Conservation (phyloP, 2,888 invertebrate species). For the Caenorhabditis zanzibari region DNA sequence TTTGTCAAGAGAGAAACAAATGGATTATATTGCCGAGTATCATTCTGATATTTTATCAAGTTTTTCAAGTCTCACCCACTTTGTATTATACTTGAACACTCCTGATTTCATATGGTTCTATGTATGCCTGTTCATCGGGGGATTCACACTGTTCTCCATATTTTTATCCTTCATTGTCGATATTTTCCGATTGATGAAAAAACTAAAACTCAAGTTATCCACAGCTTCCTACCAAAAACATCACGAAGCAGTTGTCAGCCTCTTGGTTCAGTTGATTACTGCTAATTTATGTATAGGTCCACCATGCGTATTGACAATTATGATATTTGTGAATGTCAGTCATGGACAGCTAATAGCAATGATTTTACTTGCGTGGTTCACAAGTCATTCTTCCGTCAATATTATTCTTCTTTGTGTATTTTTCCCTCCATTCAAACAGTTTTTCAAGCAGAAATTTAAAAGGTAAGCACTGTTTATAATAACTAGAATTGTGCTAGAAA, state of each 20-base stretch:
- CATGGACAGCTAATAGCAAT: background rate
- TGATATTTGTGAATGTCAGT: background rate
- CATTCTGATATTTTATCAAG: too few relatives aligned
- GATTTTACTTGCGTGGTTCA: background rate
- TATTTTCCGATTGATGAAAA: background rate
- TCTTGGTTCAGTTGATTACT: background rate
- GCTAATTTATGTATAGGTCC: background rate
- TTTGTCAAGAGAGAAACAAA: background rate
- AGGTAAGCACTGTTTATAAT: too few relatives aligned
- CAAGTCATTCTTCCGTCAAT: background rate
- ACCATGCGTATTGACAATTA: background rate
- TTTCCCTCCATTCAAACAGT: background rate
- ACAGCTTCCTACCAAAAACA: background rate
- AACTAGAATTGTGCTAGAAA: too few relatives aligned
- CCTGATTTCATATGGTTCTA: background rate
- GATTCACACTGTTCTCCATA: background rate
- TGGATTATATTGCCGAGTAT: background rate
- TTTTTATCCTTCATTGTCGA: background rate
- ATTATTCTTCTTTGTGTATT: background rate
- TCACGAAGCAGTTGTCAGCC: constrained; percentile 1
- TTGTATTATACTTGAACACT: background rate
- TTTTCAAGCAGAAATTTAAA: background rate
- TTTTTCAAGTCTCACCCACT: background rate
- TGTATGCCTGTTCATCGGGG: background rate
- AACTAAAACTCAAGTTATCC: background rate